Percentiles rank a stretch among this genome's conserved stretches.
Conservation (phyloP, 2,113 vertebrate species). For the Paracanthobrama guichenoti region DNA sequence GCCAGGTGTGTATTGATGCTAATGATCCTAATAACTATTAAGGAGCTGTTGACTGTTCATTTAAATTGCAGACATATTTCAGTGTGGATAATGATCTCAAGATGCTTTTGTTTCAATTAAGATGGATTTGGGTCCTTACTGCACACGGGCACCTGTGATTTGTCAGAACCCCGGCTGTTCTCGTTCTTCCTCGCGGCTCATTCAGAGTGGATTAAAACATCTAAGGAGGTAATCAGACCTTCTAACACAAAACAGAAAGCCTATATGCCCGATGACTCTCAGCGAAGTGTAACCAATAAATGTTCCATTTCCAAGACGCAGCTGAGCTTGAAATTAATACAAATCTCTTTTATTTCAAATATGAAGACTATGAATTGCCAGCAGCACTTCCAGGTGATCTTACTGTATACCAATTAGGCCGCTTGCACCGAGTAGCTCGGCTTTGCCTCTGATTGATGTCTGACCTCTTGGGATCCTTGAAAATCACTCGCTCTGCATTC, state of each 20-base stretch:
- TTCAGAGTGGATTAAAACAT: slow-evolving; percentile 54
- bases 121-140: slow-evolving; percentile 3
- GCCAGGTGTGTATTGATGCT: slow-evolving; percentile 13
- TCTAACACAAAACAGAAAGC: slow-evolving; percentile 40
- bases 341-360: slow-evolving; percentile 53
- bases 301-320: slow-evolving; percentile 52
- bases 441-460: slow-evolving; percentile 58
- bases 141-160: slow-evolving; percentile 20
- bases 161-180: slow-evolving; percentile 1
- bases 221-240: slow-evolving; percentile 48
- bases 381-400: slow-evolving; percentile 44
- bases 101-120: slow-evolving; percentile 33
- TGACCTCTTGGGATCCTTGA: slow-evolving; percentile 54
- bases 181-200: slow-evolving; percentile 25
- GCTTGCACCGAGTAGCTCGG: slow-evolving; percentile 34
- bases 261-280: slow-evolving; percentile 42
- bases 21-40: slow-evolving; percentile 27
- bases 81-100: slow-evolving; percentile 26
- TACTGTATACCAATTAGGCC: slow-evolving; percentile 56
- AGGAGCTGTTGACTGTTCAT: slow-evolving; percentile 17
- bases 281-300: slow-evolving; percentile 53
- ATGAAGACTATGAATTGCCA: slow-evolving; percentile 25
- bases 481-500: slow-evolving; percentile 49
- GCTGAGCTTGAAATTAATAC: slow-evolving; percentile 59
- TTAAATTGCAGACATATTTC: slow-evolving; percentile 4